A percentile compares a stretch with the other conserved stretches of the same genome.
These are phyloP conservation scores for Drosophila infuscata DNA, from an alignment of 2,888 invertebrate genomes.

Conservation along the genomic window DNA sequence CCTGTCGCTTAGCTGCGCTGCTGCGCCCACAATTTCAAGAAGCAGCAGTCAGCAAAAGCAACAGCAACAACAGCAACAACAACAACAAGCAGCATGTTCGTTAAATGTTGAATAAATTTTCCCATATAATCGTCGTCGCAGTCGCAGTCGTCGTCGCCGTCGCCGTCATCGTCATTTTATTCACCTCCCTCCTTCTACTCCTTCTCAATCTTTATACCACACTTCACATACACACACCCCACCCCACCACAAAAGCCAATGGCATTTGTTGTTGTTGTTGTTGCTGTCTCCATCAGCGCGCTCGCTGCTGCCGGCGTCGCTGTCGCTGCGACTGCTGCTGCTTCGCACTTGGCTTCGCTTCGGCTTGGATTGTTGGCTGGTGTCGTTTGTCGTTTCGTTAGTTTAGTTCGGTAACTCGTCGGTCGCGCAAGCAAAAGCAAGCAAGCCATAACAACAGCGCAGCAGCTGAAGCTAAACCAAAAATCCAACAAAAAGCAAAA, in stretches of 20 bases:
- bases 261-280: constrained; percentile 47
- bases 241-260: constrained; percentile 39
- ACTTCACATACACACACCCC: constrained; percentile 41
- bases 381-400: constrained; percentile 75
- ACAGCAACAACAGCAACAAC: constrained; percentile 45
- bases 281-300: constrained; percentile 50
- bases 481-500: constrained; percentile 19
- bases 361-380: constrained; percentile 59
- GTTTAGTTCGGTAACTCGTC: constrained; percentile 84
- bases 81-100: constrained; percentile 63
- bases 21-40: constrained; percentile 57
- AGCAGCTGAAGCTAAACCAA: constrained; percentile 26
- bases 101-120: constrained; percentile 78
- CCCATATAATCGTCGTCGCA: constrained; percentile 72
- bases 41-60: constrained; percentile 21
- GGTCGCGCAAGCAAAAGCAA: constrained; percentile 81
- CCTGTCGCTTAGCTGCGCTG: constrained; percentile 27
- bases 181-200: constrained; percentile 4
- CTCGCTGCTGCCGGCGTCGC: constrained; percentile 51
- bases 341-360: constrained; percentile 69
- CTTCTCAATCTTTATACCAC: constrained; percentile 16
- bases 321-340: constrained; percentile 43
- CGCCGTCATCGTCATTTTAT: constrained; percentile 42
- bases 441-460: constrained; percentile 34
- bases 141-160: constrained; percentile 33